Evolutionary conservation across 2,797 vertebrate genomes (phyloP), one percentile per base, ranked within the genome.

Genomic region (Dromococcyx pavoninus): DNA sequence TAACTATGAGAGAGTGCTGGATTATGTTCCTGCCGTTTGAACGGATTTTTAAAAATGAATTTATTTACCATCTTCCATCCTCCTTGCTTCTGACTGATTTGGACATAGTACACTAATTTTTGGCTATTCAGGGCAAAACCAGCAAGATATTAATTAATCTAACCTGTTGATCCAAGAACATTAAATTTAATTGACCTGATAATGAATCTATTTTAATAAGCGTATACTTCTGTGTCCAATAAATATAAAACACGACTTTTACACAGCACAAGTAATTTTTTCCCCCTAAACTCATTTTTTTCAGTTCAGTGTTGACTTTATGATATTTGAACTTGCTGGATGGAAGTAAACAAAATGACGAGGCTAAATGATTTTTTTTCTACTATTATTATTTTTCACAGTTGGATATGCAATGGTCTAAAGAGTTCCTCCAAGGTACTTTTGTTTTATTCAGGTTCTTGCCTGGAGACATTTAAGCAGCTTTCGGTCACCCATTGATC

Each of bases 131-230:
- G 76, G 74, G 93, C 72, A 97, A 91, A 87, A 66, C 27, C 43
- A 75, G 94, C 84, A 89, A 93, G 94, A 50, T 95, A 96, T 79
- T 97, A 96, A 97, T 97, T 96, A 94, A 85, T 62, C 39, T 86
- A 95, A 97, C 95, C 77, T 97, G 95, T 98, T 97, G 96, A 93
- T 96, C 82, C 86, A 91, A 95, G 91, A 76, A 46, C 54, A 72
- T 28, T 80, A 76, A 64, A 43, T 93, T 44, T 91, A 94, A 79
- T 71, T 76, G 88, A 74, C 32, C 44, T 83, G 60, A 57, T 35
- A 46, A 8, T 93, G 74, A 57, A 1, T 66, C 37, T 82, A 15
- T 56, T 94, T 90, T 81, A 88, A 73, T 62, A 48, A 88, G 8
- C 24, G n/a, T 66, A 30, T 56, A 41, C 3, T 90, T 82, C 87